A percentile compares a stretch with the other conserved stretches of the same genome.
Conservation (phyloP, 23 tunicate species). For the Ascidia mentula region DNA sequence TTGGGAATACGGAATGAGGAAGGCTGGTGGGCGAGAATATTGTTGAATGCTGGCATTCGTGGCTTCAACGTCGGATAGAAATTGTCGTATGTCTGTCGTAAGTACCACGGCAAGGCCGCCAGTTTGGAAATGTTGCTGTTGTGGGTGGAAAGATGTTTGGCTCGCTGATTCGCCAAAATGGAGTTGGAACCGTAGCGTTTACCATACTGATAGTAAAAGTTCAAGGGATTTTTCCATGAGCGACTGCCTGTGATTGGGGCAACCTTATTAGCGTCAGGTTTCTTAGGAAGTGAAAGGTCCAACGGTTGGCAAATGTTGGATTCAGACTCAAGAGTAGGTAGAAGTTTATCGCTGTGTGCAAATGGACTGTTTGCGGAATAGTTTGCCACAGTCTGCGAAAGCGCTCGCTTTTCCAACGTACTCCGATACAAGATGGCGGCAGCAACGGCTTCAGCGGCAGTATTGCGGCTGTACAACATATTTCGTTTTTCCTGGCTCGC, state of each 20-base stretch:
- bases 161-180: neutral
- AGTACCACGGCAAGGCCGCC: neutral
- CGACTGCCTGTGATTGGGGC: neutral
- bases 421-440: conserved; percentile 36
- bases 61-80: neutral
- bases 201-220: conserved; percentile 21
- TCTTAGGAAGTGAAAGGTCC: conserved; percentile 5
- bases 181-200: neutral
- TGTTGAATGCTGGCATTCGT: neutral
- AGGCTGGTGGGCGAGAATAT: neutral
- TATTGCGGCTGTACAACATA: neutral
- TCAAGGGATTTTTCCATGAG: conserved; percentile 10
- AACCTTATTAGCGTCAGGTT: neutral
- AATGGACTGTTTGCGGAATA: no score
- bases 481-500: neutral
- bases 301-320: neutral
- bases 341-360: neutral
- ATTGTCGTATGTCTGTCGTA: neutral
- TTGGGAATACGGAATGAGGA: neutral
- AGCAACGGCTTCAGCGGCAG: conserved; percentile 39
- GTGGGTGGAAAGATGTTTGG: neutral
- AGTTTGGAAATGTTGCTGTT: neutral
- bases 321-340: neutral
- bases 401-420: conserved; percentile 17
- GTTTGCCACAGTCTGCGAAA: conserved; percentile 17